These are phyloP conservation scores for Pitangus sulphuratus DNA, from an alignment of 2,797 vertebrate genomes.

Conservation along the genomic window DNA sequence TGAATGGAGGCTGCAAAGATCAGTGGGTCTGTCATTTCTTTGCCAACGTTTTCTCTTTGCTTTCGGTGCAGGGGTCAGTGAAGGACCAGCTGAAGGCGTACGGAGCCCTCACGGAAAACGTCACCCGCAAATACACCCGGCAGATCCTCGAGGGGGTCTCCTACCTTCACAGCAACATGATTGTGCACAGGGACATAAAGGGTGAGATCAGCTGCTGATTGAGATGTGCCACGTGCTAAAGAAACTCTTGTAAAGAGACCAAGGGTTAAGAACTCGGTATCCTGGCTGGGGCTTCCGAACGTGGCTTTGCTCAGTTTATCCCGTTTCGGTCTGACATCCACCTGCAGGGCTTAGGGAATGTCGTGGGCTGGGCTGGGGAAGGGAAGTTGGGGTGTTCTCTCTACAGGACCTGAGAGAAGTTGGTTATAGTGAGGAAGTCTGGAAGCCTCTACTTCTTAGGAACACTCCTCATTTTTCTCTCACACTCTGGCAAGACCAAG, in stretches of 20 bases:
- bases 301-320: neutral
- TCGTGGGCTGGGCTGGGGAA: neutral
- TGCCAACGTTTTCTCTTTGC: neutral
- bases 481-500: no score
- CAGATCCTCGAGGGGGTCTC: slow-evolving; percentile 98
- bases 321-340: neutral
- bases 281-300: neutral
- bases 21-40: neutral
- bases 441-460: no score
- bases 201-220: slow-evolving; percentile 76
- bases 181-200: slow-evolving; percentile 99
- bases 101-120: slow-evolving; percentile 94
- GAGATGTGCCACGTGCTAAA: neutral
- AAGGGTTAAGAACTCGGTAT: neutral
- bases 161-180: slow-evolving; percentile 99
- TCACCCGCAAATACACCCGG: slow-evolving; percentile 94
- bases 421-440: no score
- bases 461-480: no score
- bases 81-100: slow-evolving; percentile 98
- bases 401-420: neutral
- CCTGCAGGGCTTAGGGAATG: neutral
- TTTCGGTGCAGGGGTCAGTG: slow-evolving; percentile 87
- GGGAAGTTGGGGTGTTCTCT: neutral
- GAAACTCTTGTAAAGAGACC: neutral
- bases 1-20: neutral